Evolutionary conservation across 2,888 invertebrate species (phyloP), one percentile per base, ranked within the genome.

Genomic region (Physocephala rufipes): DNA sequence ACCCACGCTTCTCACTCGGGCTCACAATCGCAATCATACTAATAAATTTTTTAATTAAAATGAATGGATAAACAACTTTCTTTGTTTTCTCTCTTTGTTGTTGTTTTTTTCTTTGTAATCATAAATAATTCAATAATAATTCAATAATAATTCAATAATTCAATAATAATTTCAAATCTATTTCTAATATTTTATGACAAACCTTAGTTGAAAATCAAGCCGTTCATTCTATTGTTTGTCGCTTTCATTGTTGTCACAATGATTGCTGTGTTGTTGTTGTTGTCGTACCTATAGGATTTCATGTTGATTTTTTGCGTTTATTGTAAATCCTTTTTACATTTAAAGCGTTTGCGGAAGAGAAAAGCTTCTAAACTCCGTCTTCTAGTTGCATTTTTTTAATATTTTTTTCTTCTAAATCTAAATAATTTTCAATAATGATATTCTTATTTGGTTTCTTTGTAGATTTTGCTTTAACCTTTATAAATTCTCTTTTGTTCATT

Each of bases 281-380:
- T 36, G 36, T 36, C 9, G 36, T 9, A 36, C 4, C 36, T 36
- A 36, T 9, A 36, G 4, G 9, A 36, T 4, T 36, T 36, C 9
- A 36, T 9, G 4, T 36, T 36, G 36, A 9, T 36, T 36, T 36
- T 36, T 36, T 4, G n/a, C n/a, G 49, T 49, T 49, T 19, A 7
- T 19, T 49, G n/a, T 19, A 19, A n/a, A 49, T 66, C 71, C n/a
- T n/a, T 74, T 76, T 68, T 76, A 71, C 55, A 71, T 67, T 65
- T 73, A 75, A 70, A 74, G 65, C 72, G 69, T 61, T n/a, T 69
- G 45, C 15, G 45, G 45, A 63, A 63, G 24, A 43, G 26, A 47
- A 47, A 63, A 47, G 15, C 63, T 45, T 12, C 21, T 21, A 1
- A 0, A 45, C 24, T 47, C 45, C 4, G 21, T 4, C 70, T 70